phyloP scores from a whole-genome alignment of 2,888 invertebrate genomes.

The Nomada ruficornis region DNA sequence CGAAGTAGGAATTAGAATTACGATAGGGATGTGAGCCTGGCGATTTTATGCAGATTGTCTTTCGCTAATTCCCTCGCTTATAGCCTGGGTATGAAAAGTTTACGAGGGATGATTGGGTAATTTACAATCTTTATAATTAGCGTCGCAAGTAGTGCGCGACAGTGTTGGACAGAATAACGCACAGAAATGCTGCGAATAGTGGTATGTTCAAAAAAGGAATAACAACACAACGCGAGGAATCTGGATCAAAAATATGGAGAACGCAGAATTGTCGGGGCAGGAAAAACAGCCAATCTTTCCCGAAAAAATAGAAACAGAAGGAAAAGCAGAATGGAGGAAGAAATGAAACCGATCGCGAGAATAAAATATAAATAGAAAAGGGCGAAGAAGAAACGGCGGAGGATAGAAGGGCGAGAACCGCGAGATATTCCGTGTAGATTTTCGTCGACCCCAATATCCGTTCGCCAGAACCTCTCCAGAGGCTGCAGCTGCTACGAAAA shows the following conservation, averaged over 20 bases:
- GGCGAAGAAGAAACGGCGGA: neutral
- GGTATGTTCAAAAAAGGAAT: no score
- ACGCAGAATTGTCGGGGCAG: no score
- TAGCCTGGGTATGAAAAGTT: no score
- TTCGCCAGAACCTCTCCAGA: slow-evolving; percentile 32
- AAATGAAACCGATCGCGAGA: slow-evolving; percentile 24
- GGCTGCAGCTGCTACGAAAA: slow-evolving; percentile 12
- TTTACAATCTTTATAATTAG: neutral
- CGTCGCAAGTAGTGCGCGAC: no score
- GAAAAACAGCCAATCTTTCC: neutral
- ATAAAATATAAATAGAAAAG: slow-evolving; percentile 27
- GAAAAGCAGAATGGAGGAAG: neutral
- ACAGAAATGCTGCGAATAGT: no score
- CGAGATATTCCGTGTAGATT: slow-evolving; percentile 34
- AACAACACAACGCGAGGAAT: no score
- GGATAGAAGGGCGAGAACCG: neutral
- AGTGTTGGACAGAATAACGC: no score
- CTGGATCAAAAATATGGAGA: no score
- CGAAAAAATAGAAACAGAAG: neutral
- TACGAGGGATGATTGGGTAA: neutral
- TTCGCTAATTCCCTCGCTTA: neutral
- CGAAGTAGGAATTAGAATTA: neutral
- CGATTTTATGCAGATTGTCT: neutral
- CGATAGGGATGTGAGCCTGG: neutral
- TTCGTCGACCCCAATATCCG: slow-evolving; percentile 61